A percentile compares a stretch with the other conserved stretches of the same genome.
These are phyloP conservation scores for Stigmatopora argus DNA, from an alignment of 2,113 vertebrate genomes.

Conservation along the genomic window DNA sequence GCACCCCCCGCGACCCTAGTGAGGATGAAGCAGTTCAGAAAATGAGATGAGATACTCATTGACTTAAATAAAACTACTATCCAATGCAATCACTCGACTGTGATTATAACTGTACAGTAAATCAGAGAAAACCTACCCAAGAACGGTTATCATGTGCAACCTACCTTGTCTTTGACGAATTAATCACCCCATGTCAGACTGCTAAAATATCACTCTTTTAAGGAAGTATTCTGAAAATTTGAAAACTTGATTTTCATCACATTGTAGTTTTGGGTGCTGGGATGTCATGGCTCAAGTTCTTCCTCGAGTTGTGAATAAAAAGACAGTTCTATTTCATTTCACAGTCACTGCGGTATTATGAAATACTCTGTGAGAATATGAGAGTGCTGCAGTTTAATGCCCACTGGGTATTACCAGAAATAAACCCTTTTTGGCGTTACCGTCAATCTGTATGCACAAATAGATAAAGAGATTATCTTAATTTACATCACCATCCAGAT, in stretches of 20 bases:
- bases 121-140: background rate
- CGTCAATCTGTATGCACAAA: constrained; percentile 12
- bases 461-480: constrained; percentile 12
- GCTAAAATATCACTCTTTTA: background rate
- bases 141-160: background rate
- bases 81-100: background rate
- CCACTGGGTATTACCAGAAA: constrained; percentile 33
- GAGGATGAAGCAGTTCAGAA: too few species aligned
- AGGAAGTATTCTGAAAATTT: too few species aligned
- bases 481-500: constrained; percentile 22
- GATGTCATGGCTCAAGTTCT: too few species aligned
- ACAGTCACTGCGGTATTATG: constrained; percentile 27
- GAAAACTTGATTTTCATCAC: too few species aligned
- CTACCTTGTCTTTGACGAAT: background rate
- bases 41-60: background rate
- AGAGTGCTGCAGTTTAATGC: constrained; percentile 24
- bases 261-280: too few species aligned
- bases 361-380: constrained; percentile 32
- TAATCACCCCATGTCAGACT: background rate
- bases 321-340: too few species aligned
- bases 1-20: too few species aligned
- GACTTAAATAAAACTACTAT: background rate
- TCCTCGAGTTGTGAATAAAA: too few species aligned
- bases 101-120: background rate
- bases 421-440: constrained; percentile 31